phyloP scores from a whole-genome alignment of 2,888 invertebrate species.

The Tethea ocularis region DNA sequence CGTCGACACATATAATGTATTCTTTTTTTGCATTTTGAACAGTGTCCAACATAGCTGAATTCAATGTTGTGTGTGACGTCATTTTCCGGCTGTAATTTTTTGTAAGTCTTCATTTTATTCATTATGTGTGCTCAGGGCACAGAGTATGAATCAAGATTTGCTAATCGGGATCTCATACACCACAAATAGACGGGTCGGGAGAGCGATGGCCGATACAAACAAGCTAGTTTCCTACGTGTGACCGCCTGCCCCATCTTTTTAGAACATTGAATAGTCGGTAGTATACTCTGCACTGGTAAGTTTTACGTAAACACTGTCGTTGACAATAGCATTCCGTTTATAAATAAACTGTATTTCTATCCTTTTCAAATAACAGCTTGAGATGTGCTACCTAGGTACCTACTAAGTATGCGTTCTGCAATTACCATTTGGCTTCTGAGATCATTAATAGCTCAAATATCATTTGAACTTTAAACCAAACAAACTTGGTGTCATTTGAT shows the following conservation, averaged over 20 bases:
- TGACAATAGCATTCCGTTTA: conserved; percentile 30
- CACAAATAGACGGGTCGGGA: conserved; percentile 56
- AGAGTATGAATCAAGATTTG: neutral
- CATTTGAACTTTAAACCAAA: neutral
- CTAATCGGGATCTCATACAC: neutral
- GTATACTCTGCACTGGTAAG: conserved; percentile 9
- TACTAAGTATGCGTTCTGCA: neutral
- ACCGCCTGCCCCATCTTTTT: neutral
- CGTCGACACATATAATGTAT: conserved; percentile 51
- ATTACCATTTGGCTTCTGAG: neutral
- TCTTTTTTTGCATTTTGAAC: conserved; percentile 42
- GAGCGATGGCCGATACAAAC: conserved; percentile 25
- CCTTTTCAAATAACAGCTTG: neutral
- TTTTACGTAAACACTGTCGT: conserved; percentile 13
- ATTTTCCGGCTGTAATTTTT: neutral
- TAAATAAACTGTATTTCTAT: neutral
- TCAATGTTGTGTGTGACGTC: conserved; percentile 9
- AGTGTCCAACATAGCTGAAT: conserved; percentile 34
- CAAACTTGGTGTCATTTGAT: neutral
- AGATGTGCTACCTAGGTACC: too few species aligned
- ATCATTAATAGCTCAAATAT: neutral
- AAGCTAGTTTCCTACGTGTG: neutral
- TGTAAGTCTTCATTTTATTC: too few species aligned
- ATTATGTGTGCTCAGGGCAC: neutral
- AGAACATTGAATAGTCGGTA: neutral